Base-by-base conservation (phyloP, 2,888 invertebrate genomes). In the Drosophila stalkeri region DNA sequence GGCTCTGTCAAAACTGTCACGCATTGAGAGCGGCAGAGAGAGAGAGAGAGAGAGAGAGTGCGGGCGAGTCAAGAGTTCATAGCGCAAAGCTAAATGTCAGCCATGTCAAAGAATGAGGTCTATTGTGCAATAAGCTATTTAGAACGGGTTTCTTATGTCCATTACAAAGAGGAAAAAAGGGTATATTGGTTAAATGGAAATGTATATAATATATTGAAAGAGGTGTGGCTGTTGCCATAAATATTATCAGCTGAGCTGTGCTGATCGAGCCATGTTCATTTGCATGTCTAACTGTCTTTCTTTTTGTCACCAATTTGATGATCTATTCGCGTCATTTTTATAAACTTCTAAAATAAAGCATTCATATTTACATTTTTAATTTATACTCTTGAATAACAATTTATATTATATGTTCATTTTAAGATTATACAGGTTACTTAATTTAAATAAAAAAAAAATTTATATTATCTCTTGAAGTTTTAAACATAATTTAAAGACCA, bases 1-100 rank as follows among this genome's bases (percentile, higher is more conserved):
- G 64, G 55, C 76, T 62, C 72, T 75, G 75, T 83, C 84, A 84
- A 81, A 84, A 77, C 63, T 81, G 84, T 86, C 80, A 80, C 84
- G 84, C 75, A 71, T 57, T 77, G 61, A 23, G 49, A 18, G 49
- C 63, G 57, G 64, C 67, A 23, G 20, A 20, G 20, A 35, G 52
- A 35, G 0, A 52, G 51, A 20, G 7, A 7, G 33, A 35, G 52
- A 7, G 52, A 20, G 52, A 52, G 52, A 52, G 52, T 5, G 35
- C 37, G 59, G 33, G 63, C 61, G 72, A 77, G 74, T 77, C 74
- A 78, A 75, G 71, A 75, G 78, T 78, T 78, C 68, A 78, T 43
- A 47, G 63, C 71, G 57, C 54, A 83, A 80, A 75, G 75, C 75
- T 86, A 83, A 84, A 79, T 81, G 77, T 68, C 81, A 77, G 76